phyloP scores from a whole-genome alignment of 2,113 vertebrate species.

The Lipotes vexillifer region DNA sequence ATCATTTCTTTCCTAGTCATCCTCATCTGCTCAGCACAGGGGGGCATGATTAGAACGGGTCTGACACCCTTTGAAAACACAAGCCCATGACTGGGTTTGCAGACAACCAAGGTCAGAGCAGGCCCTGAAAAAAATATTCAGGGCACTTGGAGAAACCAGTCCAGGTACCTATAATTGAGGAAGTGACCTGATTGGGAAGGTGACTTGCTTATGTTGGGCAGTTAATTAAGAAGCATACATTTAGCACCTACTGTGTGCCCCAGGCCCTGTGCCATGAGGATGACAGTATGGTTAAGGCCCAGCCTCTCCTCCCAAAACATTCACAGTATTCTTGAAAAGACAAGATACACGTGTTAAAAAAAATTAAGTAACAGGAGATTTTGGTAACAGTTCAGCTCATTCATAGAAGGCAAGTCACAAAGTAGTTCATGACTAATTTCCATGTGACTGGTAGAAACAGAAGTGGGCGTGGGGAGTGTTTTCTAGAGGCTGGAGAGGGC shows the following conservation, averaged over 20 bases:
- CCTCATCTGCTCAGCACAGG: not conserved
- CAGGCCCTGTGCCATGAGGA: not conserved
- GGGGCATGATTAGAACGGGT: not conserved
- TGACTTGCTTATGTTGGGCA: slow-evolving; percentile 17
- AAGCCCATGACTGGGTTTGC: not conserved
- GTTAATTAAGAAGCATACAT: not conserved
- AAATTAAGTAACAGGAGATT: not conserved
- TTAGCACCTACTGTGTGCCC: not conserved
- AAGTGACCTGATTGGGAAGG: not conserved
- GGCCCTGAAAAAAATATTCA: not conserved
- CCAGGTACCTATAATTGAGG: not conserved
- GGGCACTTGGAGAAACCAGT: not conserved
- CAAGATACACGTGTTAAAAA: not conserved
- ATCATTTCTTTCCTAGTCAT: not conserved
- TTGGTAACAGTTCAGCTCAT: not conserved
- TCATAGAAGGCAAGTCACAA: not conserved
- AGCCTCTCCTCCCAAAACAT: not conserved
- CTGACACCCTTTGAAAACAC: not conserved
- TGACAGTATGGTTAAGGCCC: not conserved
- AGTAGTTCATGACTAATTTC: slow-evolving; percentile 33
- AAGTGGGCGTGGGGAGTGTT: not conserved
- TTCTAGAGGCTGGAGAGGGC: not conserved
- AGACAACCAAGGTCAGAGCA: not conserved
- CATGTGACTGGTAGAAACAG: not conserved
- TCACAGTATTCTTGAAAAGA: not conserved